phyloP scores from a whole-genome alignment of 1,140 invertebrate species.

The Laodelphax striatellus region DNA sequence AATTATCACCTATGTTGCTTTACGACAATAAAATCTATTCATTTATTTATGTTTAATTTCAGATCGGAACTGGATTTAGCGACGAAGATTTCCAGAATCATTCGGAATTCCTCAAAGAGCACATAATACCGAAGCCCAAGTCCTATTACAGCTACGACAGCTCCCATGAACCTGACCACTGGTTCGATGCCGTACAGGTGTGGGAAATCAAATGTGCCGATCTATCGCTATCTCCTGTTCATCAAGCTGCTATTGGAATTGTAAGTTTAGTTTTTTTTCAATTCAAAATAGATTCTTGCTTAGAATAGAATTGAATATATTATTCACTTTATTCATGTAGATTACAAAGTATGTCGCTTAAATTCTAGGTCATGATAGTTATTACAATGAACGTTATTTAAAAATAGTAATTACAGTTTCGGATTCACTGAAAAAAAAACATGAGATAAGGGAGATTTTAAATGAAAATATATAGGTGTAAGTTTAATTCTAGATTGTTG shows the following conservation, averaged over 20 bases:
- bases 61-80: constrained; percentile 96
- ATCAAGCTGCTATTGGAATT: constrained; percentile 80
- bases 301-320: too few species aligned
- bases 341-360: too few species aligned
- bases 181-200: constrained; percentile 87
- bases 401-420: too few species aligned
- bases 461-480: too few species aligned
- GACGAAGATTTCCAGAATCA: constrained; percentile 81
- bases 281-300: background rate
- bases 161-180: constrained; percentile 76
- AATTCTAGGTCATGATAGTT: too few species aligned
- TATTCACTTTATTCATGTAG: too few species aligned
- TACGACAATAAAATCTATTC: too few species aligned
- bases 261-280: constrained; percentile 36
- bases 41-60: constrained; percentile 18
- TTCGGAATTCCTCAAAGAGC: constrained; percentile 64
- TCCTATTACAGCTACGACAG: constrained; percentile 79
- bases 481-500: too few species aligned
- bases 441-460: too few species aligned
- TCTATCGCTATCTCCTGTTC: constrained; percentile 90
- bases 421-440: too few species aligned
- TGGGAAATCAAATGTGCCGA: constrained; percentile 99
- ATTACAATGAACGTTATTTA: too few species aligned
- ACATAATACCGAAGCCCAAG: constrained; percentile 60
- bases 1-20: too few species aligned